Conservation (phyloP, 2,113 vertebrate genomes). For the Apodemus speciosus region DNA sequence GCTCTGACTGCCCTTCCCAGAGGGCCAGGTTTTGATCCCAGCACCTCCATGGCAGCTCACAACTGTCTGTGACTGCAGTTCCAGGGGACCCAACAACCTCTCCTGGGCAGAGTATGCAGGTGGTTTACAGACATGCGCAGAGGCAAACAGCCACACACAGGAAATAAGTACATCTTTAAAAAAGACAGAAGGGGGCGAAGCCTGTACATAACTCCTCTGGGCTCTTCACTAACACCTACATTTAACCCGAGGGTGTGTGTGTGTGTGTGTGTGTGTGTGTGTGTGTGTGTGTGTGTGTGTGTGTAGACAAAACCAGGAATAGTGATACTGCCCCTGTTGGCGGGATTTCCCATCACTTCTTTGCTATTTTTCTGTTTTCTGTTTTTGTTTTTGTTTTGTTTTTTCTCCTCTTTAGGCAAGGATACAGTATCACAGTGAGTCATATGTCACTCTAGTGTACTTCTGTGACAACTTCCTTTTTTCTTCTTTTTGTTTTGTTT, state of each 20-base stretch:
- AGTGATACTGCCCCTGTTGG: neutral
- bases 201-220: neutral
- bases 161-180: neutral
- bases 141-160: neutral
- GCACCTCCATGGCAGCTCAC: neutral
- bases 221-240: neutral
- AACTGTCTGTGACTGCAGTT: neutral
- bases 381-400: no score
- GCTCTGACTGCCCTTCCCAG: neutral
- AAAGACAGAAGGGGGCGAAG: neutral
- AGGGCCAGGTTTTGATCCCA: neutral
- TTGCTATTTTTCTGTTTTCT: neutral
- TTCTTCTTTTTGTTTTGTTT: no score
- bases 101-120: neutral
- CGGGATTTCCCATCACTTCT: neutral
- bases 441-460: neutral
- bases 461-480: neutral
- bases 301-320: neutral
- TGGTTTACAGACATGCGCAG: neutral
- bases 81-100: neutral
- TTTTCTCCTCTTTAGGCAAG: neutral
- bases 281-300: neutral
- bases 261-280: no score
- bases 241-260: no score
- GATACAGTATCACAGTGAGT: neutral